Evolutionary conservation across 2,113 vertebrate genomes (phyloP), one percentile per base, ranked within the genome.

Genomic region (Crotophaga sulcirostris): DNA sequence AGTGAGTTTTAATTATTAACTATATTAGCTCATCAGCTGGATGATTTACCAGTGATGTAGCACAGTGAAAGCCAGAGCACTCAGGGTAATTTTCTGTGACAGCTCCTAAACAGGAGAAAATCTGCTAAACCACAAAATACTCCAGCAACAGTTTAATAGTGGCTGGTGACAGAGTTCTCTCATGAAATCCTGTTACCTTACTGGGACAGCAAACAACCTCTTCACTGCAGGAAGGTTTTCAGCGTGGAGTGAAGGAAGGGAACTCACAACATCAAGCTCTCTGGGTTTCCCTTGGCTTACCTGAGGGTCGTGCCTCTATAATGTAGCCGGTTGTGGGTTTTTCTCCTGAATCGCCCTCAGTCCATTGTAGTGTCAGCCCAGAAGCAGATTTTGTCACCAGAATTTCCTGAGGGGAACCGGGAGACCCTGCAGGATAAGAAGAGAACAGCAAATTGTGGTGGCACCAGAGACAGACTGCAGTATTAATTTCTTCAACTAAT

Each of bases 261-360:
- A 80, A 45, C 12, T 28, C 56, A 31, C 12, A 56, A 7, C 26
- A 26, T 25, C 15, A 31, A 74, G 9, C n/a, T 72, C 40, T 17
- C 16, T 3, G 2, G 20, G n/a, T 26, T 59, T 23, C 75, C 60
- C 33, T 10, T 3, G 28, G 18, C 64, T 97, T 83, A 99, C 99
- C 99, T 98, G 99, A 99, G 38, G 99, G 98, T 45, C 99, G 98
- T 63, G 99, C 98, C 97, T 99, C 99, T 34, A 99, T 98, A 38
- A 99, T 96, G 24, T 99, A 99, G 64, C 99, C 98, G 0, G 97
- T 98, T 59, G 99, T 98, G 33, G 98, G 98, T 2, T 98, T 98
- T 51, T 93, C 92, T 55, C 99, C 99, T 0, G 92, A 54, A 1
- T 98, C 97, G 33, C 99, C 99, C 72, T 99, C 98, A 2, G 97